Conservation (phyloP, 2,113 vertebrate species). For the Laticauda laticaudata region DNA sequence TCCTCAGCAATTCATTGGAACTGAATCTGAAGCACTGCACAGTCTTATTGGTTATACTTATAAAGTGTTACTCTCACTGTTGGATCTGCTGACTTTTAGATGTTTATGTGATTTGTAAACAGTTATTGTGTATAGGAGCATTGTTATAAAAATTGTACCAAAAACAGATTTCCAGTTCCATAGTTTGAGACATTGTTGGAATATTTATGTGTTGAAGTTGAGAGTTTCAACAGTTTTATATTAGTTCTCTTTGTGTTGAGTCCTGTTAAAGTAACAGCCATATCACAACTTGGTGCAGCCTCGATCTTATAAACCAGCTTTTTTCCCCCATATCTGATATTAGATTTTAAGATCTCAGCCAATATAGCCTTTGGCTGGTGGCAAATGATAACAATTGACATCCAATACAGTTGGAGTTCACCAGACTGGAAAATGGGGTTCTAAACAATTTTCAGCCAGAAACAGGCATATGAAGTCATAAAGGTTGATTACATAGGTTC, state of each 20-base stretch:
- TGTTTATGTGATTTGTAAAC: conserved; percentile 53
- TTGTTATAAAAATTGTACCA: conserved; percentile 41
- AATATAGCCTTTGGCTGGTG: neutral
- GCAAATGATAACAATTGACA: neutral
- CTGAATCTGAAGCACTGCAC: neutral
- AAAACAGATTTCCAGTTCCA: conserved; percentile 31
- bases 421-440: neutral
- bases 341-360: neutral
- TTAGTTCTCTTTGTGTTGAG: conserved; percentile 23
- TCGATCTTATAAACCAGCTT: neutral
- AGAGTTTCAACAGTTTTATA: conserved; percentile 10
- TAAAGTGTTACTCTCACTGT: neutral
- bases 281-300: neutral
- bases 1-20: neutral
- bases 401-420: neutral
- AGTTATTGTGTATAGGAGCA: conserved; percentile 30
- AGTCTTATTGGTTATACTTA: conserved; percentile 40
- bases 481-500: neutral
- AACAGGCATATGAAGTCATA: too few species aligned
- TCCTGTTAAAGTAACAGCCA: neutral
- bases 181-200: conserved; percentile 10
- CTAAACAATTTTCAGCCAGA: neutral
- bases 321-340: neutral
- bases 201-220: neutral
- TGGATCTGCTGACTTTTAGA: conserved; percentile 53